Conservation (phyloP, 2,797 vertebrate genomes). For the Lophotriccus pileatus region DNA sequence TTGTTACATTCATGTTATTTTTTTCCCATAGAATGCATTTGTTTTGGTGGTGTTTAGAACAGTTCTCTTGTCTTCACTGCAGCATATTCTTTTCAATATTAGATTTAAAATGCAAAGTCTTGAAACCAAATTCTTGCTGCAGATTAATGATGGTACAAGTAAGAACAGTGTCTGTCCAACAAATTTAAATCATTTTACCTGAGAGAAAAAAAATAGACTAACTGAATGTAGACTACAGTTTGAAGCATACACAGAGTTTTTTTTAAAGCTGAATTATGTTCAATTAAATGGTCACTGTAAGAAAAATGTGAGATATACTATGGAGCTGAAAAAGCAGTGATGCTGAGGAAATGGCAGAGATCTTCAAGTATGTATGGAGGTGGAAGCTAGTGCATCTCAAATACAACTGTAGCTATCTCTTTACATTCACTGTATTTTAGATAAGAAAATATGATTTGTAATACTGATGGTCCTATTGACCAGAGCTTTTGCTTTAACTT, state of each 20-base stretch:
- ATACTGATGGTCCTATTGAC: background rate
- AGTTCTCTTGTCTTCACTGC: background rate
- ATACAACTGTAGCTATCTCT: background rate
- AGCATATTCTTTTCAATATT: background rate
- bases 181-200: background rate
- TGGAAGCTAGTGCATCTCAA: background rate
- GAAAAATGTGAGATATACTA: background rate
- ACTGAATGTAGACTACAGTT: background rate
- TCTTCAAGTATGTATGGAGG: background rate
- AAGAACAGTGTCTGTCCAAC: background rate
- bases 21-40: background rate
- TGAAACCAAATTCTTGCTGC: background rate
- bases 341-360: background rate
- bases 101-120: background rate
- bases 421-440: background rate
- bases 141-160: background rate
- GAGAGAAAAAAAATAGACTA: background rate
- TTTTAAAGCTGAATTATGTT: background rate
- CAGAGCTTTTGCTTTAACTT: background rate
- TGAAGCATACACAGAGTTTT: background rate
- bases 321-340: background rate
- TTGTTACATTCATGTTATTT: background rate
- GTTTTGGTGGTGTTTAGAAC: background rate
- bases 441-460: background rate
- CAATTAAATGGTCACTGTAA: background rate